Evolutionary conservation across 1,140 invertebrate species (phyloP), one percentile per base, ranked within the genome.

Genomic region (Trialeurodes vaporariorum): DNA sequence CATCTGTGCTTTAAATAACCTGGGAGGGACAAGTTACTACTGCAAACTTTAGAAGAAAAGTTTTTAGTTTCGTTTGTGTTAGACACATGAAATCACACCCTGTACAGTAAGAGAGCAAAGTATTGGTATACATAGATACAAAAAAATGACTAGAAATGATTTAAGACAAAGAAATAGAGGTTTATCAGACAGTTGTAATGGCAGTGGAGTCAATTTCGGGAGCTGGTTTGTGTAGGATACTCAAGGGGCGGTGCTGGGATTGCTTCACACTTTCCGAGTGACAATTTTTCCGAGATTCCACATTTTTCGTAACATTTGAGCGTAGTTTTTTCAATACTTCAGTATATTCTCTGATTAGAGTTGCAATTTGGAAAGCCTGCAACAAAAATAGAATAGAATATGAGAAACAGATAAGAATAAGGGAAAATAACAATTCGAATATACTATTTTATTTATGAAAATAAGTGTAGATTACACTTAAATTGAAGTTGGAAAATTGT

Each of bases 301-400:
- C 73, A 21, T 72, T 62, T 59, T 69, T 72, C 27, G 72, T 67
- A 13, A 73, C 69, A 17, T 70, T 69, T 27, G 73, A 69, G 0
- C 73, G 72, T 21, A 70, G 67, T 21, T 72, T 73, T 68, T 88
- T 84, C 17, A 91, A 80, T 22, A 91, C 89, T 77, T 91, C 89
- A 72, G 88, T 90, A 76, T 97, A 96, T 77, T 96, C 93, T 74
- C 90, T 88, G 69, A 97, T 94, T 64, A 96, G 82, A 69, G 93
- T 94, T 59, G 92, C 90, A 75, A 97, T 95, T 80, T 96, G 93
- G 79, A 92, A 92, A 68, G 93, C 93, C 90, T 94, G 79, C 5
- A 81, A 79, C n/a, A n/a, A n/a, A n/a, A n/a, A n/a, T n/a, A n/a
- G n/a, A n/a, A n/a, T n/a, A n/a, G n/a, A n/a, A n/a, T n/a, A n/a